A percentile compares a stretch with the other conserved stretches of the same genome.
Evolutionary conservation across 2,888 invertebrate genomes (phyloP).

Genomic region (Andrena hattorfiana): DNA sequence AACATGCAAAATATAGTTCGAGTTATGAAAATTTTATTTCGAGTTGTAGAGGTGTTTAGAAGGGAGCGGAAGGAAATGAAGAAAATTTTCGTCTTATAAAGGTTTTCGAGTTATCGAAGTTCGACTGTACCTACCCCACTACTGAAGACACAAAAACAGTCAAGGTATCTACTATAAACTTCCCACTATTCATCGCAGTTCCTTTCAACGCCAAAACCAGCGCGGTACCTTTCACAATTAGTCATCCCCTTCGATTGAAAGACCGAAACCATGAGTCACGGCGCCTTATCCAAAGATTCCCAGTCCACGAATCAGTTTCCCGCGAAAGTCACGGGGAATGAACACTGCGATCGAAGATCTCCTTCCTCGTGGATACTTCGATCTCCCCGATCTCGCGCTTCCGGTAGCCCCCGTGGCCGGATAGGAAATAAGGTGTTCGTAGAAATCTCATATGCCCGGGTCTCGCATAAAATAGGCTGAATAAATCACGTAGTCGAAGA

Average conservation of each 20-base stretch:
- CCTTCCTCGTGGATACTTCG: slow-evolving; percentile 47
- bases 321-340: neutral
- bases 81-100: too few species aligned
- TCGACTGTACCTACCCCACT: too few species aligned
- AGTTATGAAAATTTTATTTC: too few species aligned
- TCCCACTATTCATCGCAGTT: too few species aligned
- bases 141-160: too few species aligned
- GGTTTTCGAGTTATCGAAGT: too few species aligned
- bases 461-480: slow-evolving; percentile 81
- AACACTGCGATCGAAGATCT: slow-evolving; percentile 16
- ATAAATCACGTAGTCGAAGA: slow-evolving; percentile 78
- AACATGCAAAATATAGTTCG: too few species aligned
- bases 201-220: neutral
- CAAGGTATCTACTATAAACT: too few species aligned
- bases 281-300: neutral
- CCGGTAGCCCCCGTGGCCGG: slow-evolving; percentile 53
- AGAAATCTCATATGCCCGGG: slow-evolving; percentile 80
- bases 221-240: neutral
- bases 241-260: neutral
- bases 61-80: too few species aligned
- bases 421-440: slow-evolving; percentile 80
- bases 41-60: too few species aligned
- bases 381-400: slow-evolving; percentile 55
- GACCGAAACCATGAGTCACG: neutral
- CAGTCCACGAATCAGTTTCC: slow-evolving; percentile 9